phyloP scores from a whole-genome alignment of 2,797 vertebrate species.

The Tadarida brasiliensis region DNA sequence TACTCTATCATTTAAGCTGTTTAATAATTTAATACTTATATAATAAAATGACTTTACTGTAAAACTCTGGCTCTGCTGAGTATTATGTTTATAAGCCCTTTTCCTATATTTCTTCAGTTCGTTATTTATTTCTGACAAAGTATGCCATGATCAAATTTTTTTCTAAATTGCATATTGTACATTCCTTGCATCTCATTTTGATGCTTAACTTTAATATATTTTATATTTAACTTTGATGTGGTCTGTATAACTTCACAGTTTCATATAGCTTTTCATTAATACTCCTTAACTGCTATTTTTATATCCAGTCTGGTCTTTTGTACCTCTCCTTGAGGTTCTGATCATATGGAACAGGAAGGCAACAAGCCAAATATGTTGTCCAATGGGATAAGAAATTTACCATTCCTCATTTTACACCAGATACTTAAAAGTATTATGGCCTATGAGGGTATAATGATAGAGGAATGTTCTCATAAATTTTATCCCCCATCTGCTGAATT shows the following conservation, averaged over 20 bases:
- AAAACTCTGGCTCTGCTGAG: neutral
- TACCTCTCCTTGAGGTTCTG: neutral
- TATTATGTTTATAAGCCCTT: neutral
- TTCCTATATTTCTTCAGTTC: neutral
- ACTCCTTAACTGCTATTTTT: neutral
- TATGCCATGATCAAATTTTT: neutral
- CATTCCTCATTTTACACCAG: neutral
- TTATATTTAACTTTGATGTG: neutral
- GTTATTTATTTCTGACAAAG: neutral
- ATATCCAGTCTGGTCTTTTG: neutral
- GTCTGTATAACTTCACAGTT: neutral
- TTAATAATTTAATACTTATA: neutral
- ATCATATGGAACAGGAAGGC: neutral
- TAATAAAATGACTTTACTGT: neutral
- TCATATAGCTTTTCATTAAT: neutral
- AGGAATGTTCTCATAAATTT: slow-evolving; percentile 24
- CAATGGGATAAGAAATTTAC: neutral
- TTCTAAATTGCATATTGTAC: neutral
- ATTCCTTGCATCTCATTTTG: neutral
- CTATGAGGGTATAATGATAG: neutral
- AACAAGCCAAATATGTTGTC: neutral
- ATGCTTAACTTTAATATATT: neutral
- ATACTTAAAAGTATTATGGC: neutral
- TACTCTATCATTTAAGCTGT: neutral
- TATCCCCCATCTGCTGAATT: neutral